These are phyloP conservation scores for Dicycla oo DNA, from an alignment of 2,888 invertebrate genomes.

Conservation along the genomic window DNA sequence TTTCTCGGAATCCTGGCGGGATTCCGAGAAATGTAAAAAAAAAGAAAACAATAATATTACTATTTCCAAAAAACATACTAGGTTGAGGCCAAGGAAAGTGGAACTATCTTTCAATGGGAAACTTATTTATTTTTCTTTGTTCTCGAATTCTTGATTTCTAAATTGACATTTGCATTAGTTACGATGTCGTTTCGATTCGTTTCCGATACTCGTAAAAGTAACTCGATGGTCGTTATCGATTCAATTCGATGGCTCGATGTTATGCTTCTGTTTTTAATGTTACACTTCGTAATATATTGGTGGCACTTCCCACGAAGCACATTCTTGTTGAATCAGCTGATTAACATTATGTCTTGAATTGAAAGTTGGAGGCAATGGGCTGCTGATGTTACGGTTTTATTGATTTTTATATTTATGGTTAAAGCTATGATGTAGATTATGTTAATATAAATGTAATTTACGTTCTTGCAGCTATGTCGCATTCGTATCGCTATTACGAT, in stretches of 20 bases:
- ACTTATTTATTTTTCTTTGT: conserved; percentile 76
- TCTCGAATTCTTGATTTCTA: conserved; percentile 73
- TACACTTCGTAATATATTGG: conserved; percentile 57
- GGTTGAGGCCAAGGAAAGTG: conserved; percentile 77
- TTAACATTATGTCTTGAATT: conserved; percentile 43
- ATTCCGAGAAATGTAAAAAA: no score
- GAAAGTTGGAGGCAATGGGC: conserved; percentile 38
- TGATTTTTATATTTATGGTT: conserved; percentile 41
- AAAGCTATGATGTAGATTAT: not conserved
- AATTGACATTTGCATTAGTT: conserved; percentile 78
- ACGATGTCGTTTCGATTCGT: conserved; percentile 70
- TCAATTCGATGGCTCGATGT: conserved; percentile 58
- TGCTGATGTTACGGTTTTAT: conserved; percentile 57
- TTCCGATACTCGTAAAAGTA: conserved; percentile 67
- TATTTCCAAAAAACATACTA: conserved; percentile 57
- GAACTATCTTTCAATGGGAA: conserved; percentile 68
- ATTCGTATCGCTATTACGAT: no score
- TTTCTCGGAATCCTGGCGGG: no score
- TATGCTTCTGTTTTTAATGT: conserved; percentile 65
- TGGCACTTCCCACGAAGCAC: conserved; percentile 56
- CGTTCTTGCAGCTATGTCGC: not conserved
- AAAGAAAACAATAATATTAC: conserved; percentile 35
- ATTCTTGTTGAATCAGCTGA: conserved; percentile 56
- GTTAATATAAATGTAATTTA: conserved; percentile 14
- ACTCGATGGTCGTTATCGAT: conserved; percentile 70